Base-by-base conservation (phyloP, 2,797 vertebrate genomes). In the Pterois miles region DNA sequence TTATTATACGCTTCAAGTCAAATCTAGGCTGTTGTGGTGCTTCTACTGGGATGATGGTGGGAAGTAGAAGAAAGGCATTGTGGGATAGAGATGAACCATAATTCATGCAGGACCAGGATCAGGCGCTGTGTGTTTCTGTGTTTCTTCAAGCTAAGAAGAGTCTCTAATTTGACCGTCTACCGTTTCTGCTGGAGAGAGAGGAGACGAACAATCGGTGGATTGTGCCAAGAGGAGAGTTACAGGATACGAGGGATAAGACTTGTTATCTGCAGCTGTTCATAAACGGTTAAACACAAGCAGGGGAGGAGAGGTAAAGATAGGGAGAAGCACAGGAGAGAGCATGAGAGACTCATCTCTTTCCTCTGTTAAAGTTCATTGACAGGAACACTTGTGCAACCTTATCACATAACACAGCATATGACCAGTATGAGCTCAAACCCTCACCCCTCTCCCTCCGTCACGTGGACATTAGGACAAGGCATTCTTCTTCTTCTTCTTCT, bases 381-480 rank as follows among this genome's bases (percentile, higher is more conserved):
- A 76, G 89, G 78, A 91, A 83, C 82, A 79, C 85, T 89, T 85
- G 89, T 84, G 87, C 88, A 89, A 84, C 80, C 77, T 86, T 80
- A 84, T 92, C 88, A 90, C 80, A 84, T 74, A 88, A 86, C 80
- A 52, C 83, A 73, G 88, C 89, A 88, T 85, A 89, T 91, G 90
- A 92, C 85, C 72, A 54, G 77, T 31, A 59, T 2, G 48, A 65
- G 83, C 67, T 76, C 66, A 40, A 57, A 72, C 63, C 71, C 82
- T 69, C 80, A 11, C 20, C 79, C 54, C 66, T 31, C 71, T 79
- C 71, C 60, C 64, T 67, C 71, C 4, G 58, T 91, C 91, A 90
- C 72, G 65, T 79, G 86, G 16, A 65, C 71, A 58, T 81, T 11
- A 60, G 81, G 72, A 85, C 72, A 50, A 73, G 50, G 72, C 76